Conservation (phyloP, 1,140 invertebrate species). For the Diprion similis region DNA sequence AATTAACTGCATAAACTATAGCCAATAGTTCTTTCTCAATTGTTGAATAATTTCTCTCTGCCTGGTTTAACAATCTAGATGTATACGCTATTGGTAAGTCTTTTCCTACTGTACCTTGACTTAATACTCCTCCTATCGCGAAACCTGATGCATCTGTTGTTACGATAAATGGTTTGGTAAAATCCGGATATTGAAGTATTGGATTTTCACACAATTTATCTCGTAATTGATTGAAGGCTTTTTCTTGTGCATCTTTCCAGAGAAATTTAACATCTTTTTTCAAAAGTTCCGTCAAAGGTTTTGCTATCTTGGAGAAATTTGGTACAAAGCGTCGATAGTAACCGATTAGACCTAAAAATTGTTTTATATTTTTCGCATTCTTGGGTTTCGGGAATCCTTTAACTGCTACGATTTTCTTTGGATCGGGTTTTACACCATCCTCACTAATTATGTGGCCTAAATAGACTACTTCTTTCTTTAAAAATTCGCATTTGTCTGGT, state of each 20-base stretch:
- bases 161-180: too few species aligned
- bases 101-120: too few species aligned
- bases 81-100: too few species aligned
- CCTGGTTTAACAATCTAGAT: too few species aligned
- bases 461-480: constrained; percentile 40
- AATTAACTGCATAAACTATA: too few species aligned
- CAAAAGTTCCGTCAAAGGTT: constrained; percentile 34
- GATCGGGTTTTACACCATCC: constrained; percentile 23
- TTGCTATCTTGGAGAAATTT: constrained; percentile 35
- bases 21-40: too few species aligned
- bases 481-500: constrained; percentile 43
- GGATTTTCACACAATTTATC: too few species aligned
- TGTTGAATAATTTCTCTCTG: too few species aligned
- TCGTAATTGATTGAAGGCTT: constrained; percentile 23
- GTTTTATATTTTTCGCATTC: constrained; percentile 30
- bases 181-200: too few species aligned
- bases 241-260: constrained; percentile 35
- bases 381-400: constrained; percentile 38
- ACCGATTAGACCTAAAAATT: constrained; percentile 28
- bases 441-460: constrained; percentile 41
- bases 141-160: too few species aligned
- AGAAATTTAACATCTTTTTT: constrained; percentile 32
- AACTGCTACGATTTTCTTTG: constrained; percentile 35
- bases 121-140: too few species aligned
- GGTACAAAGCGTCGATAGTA: constrained; percentile 35